A percentile compares a stretch with the other conserved stretches of the same genome.
Evolutionary conservation across 2,797 vertebrate genomes (phyloP).

Genomic region (Poecilia gillii): DNA sequence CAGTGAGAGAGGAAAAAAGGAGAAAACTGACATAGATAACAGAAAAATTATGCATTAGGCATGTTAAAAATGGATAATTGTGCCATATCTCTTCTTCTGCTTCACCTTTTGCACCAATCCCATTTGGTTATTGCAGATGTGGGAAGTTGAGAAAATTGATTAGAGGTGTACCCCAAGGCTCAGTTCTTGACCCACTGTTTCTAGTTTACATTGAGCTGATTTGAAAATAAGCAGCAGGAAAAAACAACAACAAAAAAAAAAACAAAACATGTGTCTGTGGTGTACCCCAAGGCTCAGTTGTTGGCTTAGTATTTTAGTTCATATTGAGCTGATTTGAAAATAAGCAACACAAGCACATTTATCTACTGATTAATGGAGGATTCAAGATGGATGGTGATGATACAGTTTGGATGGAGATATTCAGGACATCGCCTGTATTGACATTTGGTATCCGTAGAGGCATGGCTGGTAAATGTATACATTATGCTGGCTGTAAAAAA

Average conservation of each 20-base stretch:
- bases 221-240: background rate
- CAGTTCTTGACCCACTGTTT: background rate
- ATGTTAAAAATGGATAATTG: slow-evolving; percentile 9
- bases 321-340: slow-evolving; percentile 2
- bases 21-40: background rate
- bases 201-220: slow-evolving; percentile 1
- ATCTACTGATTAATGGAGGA: background rate
- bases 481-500: background rate
- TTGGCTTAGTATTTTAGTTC: background rate
- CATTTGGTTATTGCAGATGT: slow-evolving; percentile 19
- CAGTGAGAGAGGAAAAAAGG: background rate
- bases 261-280: too few species aligned
- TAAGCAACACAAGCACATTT: background rate
- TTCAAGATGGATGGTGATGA: background rate
- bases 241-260: background rate
- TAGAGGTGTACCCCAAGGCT: slow-evolving; percentile 5
- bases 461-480: background rate
- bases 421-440: background rate
- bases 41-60: slow-evolving; percentile 9
- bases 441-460: background rate
- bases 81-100: slow-evolving; percentile 8
- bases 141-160: background rate
- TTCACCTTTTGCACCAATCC: slow-evolving; percentile 2
- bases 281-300: background rate
- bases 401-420: background rate